Evolutionary conservation across 2,888 invertebrate genomes (phyloP), one percentile per base, ranked within the genome.

Genomic region (Troilus luridus): DNA sequence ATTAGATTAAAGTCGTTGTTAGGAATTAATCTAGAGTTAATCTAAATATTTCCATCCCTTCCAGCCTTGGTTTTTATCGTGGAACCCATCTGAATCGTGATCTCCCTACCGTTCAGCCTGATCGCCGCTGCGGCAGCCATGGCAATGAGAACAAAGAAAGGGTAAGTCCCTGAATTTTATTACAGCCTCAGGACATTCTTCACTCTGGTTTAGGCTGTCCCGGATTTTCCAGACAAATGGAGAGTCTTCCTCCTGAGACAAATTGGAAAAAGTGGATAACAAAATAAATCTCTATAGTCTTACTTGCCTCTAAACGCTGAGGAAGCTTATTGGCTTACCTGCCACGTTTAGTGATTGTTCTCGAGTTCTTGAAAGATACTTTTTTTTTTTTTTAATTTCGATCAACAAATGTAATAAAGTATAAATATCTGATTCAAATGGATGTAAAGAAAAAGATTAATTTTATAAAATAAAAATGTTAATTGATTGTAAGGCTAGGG

Each of bases 201-300:
- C 72, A 77, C 72, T 41, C 72, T 19, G 72, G 72, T 27, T 77
- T 77, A 77, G 72, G 72, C 72, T 77, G 72, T 41, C 72, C 19
- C 17, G 72, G 72, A 17, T 77, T 27, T 77, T 19, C 27, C 72
- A 77, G 72, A 77, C 41, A 77, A 77, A 77, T 77, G 72, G 41
- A 27, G 72, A 77, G 27, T 9, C 72, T 41, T 41, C 72, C 72
- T 41, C 17, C 72, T 77, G 72, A 77, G 72, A 77, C 24, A 77
- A 77, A 77, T 77, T 77, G 72, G 72, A 77, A 77, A 77, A 77
- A 77, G 72, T 77, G 72, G 72, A 41, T 77, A 77, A 19, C 72
- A 77, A 77, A 77, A 77, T 77, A 77, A 77, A 77, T 77, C 72
- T 77, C 72, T 77, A 77, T 27, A 19, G 72, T 77, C 72, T 77